Evolutionary conservation across 1,140 invertebrate genomes (phyloP), one percentile per base, ranked within the genome.

Genomic region (Pectinophora gossypiella): DNA sequence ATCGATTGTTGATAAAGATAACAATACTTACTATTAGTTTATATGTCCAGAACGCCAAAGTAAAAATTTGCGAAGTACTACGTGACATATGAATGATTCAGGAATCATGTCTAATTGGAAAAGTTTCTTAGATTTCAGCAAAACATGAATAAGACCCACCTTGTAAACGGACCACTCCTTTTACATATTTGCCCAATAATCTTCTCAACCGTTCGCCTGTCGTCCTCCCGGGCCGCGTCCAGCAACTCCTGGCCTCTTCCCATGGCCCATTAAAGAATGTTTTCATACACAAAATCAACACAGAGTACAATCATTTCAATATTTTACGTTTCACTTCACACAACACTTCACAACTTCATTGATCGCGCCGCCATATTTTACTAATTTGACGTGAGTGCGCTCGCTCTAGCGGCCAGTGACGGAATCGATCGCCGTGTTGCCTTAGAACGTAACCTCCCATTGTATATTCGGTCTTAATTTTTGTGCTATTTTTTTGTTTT

Each of bases 231-330:
- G 61, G 96, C 96, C 69, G 96, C 97, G 80, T 98, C 96, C 82
- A 99, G 91, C 87, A 99, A 91, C 89, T 98, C 97, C 87, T 97
- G 95, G 87, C 98, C 97, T 89, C 97, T 97, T 77, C 96, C 97
- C 96, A 99, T 96, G 88, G 88, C 89, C 89, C 90, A 91, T 91
- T 90, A 91, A 88, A 88, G 76, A 61, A 72, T 59, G 65, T 50
- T 69, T 73, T 64, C 76, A 77, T 75, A 76, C 84, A 76, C 71
- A 80, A 81, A 76, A 73, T 73, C 59, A 81, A 76, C 75, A 87
- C 74, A 71, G 59, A 67, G 57, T 68, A 67, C 61, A 62, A 76
- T 64, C 79, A 84, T 86, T 83, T 88, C 83, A 88, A 88, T 89
- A 84, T 82, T 89, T 90, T 89, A 87, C 90, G 89, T 90, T 88